A percentile compares a stretch with the other conserved stretches of the same genome.
Conservation (phyloP, 1,140 invertebrate genomes). For the Neotoxoptera formosana region DNA sequence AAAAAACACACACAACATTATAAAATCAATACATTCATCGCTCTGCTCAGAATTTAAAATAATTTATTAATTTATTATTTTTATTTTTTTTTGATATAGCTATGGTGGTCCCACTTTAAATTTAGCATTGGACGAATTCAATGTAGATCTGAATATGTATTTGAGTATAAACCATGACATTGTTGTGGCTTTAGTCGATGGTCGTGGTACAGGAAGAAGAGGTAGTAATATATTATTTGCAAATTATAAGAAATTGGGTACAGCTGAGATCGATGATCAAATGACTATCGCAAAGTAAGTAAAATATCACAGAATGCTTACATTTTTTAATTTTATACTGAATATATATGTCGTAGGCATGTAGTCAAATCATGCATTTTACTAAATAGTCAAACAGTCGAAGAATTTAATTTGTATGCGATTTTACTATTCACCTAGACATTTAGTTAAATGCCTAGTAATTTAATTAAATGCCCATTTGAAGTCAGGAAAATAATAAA, state of each 20-base stretch:
- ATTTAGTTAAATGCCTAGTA: no score
- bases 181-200: constrained; percentile 89
- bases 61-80: no score
- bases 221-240: constrained; percentile 84
- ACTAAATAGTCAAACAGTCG: no score
- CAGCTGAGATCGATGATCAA: constrained; percentile 88
- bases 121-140: constrained; percentile 80
- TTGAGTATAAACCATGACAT: constrained; percentile 82
- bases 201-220: constrained; percentile 84
- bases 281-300: constrained; percentile 78
- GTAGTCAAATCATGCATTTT: no score
- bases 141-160: constrained; percentile 81
- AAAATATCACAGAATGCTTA: background rate
- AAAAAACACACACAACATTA: no score
- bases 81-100: constrained; percentile 65
- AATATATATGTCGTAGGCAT: background rate
- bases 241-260: constrained; percentile 85
- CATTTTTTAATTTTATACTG: background rate
- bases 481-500: no score
- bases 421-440: no score
- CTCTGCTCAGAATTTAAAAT: no score
- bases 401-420: no score
- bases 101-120: constrained; percentile 88
- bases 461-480: no score
- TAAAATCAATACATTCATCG: no score